phyloP scores from a whole-genome alignment of 2,797 vertebrate genomes.

The Microcaecilia unicolor region DNA sequence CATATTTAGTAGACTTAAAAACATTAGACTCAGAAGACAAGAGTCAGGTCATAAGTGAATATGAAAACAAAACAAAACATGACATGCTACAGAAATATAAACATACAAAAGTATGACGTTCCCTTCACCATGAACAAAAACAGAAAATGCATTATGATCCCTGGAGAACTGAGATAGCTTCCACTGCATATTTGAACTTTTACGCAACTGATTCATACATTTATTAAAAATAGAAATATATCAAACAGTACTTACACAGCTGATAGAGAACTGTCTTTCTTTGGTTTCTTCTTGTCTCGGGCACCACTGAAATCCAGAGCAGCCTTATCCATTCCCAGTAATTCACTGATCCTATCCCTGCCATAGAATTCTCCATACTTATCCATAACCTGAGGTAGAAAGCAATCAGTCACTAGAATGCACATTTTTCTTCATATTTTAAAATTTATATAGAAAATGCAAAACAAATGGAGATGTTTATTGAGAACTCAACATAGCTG shows the following conservation, averaged over 20 bases:
- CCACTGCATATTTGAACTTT: background rate
- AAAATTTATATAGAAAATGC: no score
- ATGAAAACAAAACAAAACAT: no score
- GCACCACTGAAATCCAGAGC: slow-evolving; percentile 79
- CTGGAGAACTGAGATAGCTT: background rate
- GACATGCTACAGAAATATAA: no score
- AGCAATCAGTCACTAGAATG: slow-evolving; percentile 2
- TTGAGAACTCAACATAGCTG: no score
- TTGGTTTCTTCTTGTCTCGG: slow-evolving; percentile 64
- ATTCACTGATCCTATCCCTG: slow-evolving; percentile 75
- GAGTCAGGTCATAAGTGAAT: no score
- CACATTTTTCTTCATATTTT: no score
- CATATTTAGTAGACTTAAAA: no score
- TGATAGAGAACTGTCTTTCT: slow-evolving; percentile 64
- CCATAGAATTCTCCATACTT: slow-evolving; percentile 88
- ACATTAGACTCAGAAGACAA: no score
- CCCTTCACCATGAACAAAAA: no score
- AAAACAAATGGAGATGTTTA: no score
- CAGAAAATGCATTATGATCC: no score
- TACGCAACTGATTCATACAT: background rate
- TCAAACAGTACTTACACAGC: slow-evolving; percentile 73
- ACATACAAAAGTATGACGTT: no score
- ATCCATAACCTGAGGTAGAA: slow-evolving; percentile 74
- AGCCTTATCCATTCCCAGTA: slow-evolving; percentile 83
- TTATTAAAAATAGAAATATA: background rate